Conservation (phyloP, 1,140 invertebrate genomes). For the Zaprionus tsacasi region DNA sequence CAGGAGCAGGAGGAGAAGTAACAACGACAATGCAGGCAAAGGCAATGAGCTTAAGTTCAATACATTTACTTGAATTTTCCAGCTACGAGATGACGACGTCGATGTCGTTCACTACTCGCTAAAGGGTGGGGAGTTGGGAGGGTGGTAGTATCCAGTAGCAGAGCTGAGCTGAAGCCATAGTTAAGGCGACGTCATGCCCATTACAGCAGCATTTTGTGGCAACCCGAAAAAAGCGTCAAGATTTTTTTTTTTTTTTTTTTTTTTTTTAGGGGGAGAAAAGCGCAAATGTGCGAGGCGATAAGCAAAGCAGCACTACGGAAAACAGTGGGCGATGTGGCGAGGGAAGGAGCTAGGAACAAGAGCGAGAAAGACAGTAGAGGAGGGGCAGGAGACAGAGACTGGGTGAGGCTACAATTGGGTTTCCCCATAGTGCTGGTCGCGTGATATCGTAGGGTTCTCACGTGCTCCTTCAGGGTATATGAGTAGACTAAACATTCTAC, state of each 20-base stretch:
- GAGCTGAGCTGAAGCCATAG: conserved; percentile 8
- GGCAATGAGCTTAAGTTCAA: conserved; percentile 81
- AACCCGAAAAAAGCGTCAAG: conserved; percentile 24
- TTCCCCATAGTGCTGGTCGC: conserved; percentile 10
- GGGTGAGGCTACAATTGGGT: conserved; percentile 14
- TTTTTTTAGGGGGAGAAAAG: conserved; percentile 58
- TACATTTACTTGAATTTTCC: conserved; percentile 81
- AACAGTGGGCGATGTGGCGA: neutral
- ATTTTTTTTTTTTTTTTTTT: conserved; percentile 1
- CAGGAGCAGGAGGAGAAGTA: neutral
- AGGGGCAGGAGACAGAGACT: neutral
- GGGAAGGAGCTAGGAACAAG: conserved; percentile 1
- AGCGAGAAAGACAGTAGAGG: neutral
- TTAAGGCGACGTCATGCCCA: conserved; percentile 40
- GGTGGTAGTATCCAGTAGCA: neutral
- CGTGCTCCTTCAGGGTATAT: neutral
- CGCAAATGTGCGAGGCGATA: conserved; percentile 81
- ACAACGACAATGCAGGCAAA: conserved; percentile 62
- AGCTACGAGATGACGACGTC: conserved; percentile 56
- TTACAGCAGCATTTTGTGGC: conserved; percentile 50
- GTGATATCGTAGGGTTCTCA: neutral
- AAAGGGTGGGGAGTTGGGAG: neutral
- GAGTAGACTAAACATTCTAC: too few species aligned
- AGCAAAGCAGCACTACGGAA: conserved; percentile 61
- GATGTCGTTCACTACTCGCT: conserved; percentile 75